Evolutionary conservation across 2,888 invertebrate species (phyloP).

Genomic region (Eupithecia subfuscata): DNA sequence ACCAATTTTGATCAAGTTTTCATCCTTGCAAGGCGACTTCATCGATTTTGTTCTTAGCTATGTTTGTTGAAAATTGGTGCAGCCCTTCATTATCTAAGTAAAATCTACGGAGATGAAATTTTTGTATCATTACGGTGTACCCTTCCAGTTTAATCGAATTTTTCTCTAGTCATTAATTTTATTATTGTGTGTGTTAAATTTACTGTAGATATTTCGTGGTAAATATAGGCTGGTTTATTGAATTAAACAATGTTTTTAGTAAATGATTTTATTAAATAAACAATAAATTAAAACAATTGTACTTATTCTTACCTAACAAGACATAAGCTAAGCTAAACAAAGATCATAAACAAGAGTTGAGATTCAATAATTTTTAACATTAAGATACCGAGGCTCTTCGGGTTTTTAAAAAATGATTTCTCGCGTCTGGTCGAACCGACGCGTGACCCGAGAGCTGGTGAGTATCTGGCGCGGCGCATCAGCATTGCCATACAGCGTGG

Average conservation of each 20-base stretch:
- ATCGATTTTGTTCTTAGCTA: too few relatives aligned
- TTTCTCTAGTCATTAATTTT: background rate
- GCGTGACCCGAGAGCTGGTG: too few relatives aligned
- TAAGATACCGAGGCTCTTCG: too few relatives aligned
- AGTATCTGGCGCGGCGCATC: too few relatives aligned
- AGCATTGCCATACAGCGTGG: too few relatives aligned
- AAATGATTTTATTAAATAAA: slow-evolving; percentile 13
- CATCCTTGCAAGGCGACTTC: too few relatives aligned
- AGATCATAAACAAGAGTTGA: background rate
- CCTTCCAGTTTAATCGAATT: background rate
- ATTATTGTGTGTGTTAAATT: background rate
- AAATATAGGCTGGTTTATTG: background rate
- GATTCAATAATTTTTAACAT: background rate
- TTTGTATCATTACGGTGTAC: background rate
- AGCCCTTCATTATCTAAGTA: too few relatives aligned
- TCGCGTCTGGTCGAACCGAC: too few relatives aligned
- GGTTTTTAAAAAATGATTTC: too few relatives aligned
- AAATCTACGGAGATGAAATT: too few relatives aligned
- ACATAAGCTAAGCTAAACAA: background rate
- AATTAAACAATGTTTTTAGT: background rate
- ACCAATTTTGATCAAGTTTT: too few relatives aligned
- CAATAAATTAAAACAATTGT: slow-evolving; percentile 8
- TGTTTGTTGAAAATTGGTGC: too few relatives aligned
- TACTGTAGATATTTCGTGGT: background rate
- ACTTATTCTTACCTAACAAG: background rate